A percentile compares a stretch with the other conserved stretches of the same genome.
These are phyloP conservation scores for Alectura lathami DNA, from an alignment of 2,113 vertebrate species.

Conservation along the genomic window DNA sequence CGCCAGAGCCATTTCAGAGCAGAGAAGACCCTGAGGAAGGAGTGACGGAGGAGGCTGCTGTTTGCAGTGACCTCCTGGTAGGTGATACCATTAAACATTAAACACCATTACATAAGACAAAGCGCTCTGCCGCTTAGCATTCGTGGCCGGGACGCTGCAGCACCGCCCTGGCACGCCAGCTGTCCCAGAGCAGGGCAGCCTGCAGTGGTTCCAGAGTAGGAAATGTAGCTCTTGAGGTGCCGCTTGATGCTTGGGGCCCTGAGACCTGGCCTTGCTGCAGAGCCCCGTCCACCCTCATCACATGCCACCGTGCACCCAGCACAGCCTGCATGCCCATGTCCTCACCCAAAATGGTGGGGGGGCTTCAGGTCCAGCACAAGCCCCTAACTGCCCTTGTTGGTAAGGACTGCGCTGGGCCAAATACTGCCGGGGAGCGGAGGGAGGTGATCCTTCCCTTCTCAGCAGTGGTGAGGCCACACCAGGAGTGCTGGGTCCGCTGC, in stretches of 20 bases:
- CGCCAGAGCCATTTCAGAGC: neutral
- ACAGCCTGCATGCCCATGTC: no score
- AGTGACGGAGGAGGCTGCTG: neutral
- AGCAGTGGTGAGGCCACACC: neutral
- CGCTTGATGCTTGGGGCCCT: no score
- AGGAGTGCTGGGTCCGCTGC: neutral
- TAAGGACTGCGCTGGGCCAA: neutral
- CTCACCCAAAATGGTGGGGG: no score
- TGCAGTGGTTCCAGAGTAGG: no score
- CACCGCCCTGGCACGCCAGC: accelerated
- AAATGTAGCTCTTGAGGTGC: no score
- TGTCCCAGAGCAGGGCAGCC: neutral
- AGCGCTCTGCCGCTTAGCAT: slow-evolving; percentile 21
- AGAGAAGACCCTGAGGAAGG: neutral
- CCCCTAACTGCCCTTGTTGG: no score
- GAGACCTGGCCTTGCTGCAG: no score
- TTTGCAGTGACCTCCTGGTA: neutral
- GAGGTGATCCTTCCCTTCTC: neutral
- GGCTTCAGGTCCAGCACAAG: no score
- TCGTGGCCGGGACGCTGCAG: slow-evolving; percentile 4
- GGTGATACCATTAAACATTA: slow-evolving; percentile 54
- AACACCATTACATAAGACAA: slow-evolving; percentile 29
- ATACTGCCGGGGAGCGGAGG: neutral
- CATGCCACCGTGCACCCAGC: no score
- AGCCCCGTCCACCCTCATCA: no score